Evolutionary conservation across 2,888 invertebrate genomes (phyloP), one percentile per base, ranked within the genome.

Genomic region (Tubulanus polymorphus): DNA sequence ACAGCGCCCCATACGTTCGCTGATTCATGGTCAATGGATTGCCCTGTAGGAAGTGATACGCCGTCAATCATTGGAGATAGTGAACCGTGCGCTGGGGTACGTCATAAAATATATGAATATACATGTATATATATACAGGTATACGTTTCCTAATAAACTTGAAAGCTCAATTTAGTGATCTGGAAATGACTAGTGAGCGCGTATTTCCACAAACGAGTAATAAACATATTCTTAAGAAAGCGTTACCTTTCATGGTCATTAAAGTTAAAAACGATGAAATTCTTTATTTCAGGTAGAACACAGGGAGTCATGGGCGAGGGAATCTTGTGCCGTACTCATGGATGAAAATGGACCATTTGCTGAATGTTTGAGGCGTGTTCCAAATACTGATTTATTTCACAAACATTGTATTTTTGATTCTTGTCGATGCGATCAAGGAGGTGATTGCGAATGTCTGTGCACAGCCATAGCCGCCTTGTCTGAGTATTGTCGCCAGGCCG

Each of bases 401-500:
- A 37, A 15, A 10, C 51, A 59, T 37, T 93, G 92, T 76, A 84
- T 88, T 63, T 86, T 85, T 59, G 92, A 93, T 80, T 85, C 90
- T 0, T 92, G 91, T 41, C 74, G 53, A 53, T 92, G 92, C 71
- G 90, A 91, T 80, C 83, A 86, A 74, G 93, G 93, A 45, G 93
- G 88, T 0, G 93, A 93, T 67, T 90, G 90, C 76, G 88, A 86
- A 62, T 93, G 93, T 76, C 81, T 92, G 0, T 93, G 93, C 76
- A 88, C 92, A 0, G 90, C 91, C 8, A 79, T 93, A 26, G 88
- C 91, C 0, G 88, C 89, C 1, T 93, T 93, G 77, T 90, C 91
- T 37, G 86, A 89, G 66, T 87, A 87, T 57, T 93, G 93, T 68
- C 86, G 86, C 60, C 81, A 82, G 1, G 81, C 86, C 52, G 92